Conservation (phyloP, 2,113 vertebrate genomes). For the Synchiropus splendidus region DNA sequence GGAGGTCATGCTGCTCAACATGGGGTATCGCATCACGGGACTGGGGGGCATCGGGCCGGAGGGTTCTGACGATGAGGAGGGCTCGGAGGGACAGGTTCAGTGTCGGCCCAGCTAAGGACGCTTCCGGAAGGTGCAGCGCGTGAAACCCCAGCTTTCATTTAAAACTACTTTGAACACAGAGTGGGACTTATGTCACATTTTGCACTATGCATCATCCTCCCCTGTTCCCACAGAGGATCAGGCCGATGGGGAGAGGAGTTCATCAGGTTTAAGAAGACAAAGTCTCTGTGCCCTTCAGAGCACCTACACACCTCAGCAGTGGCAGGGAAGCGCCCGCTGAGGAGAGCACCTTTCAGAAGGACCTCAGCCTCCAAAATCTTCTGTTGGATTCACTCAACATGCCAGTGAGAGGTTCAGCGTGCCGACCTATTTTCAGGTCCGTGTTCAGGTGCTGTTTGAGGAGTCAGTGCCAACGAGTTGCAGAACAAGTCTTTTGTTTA, state of each 20-base stretch:
- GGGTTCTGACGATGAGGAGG: slow-evolving; percentile 90
- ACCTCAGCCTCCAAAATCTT: slow-evolving; percentile 30
- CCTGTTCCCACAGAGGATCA: slow-evolving; percentile 40
- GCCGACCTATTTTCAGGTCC: too few relatives aligned
- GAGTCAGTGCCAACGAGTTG: too few relatives aligned
- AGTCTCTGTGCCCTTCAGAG: slow-evolving; percentile 34
- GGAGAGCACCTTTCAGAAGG: slow-evolving; percentile 41
- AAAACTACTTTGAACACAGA: slow-evolving; percentile 35
- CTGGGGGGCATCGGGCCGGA: slow-evolving; percentile 81
- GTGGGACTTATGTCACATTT: slow-evolving; percentile 52
- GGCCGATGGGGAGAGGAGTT: slow-evolving; percentile 41
- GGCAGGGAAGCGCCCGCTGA: slow-evolving; percentile 18
- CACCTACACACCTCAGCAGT: slow-evolving; percentile 32
- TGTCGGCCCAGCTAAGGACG: slow-evolving; percentile 87
- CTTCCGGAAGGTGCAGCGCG: too few relatives aligned
- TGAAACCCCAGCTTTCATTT: slow-evolving; percentile 36
- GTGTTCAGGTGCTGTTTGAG: too few relatives aligned
- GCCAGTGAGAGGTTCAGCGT: too few relatives aligned
- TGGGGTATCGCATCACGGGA: slow-evolving; percentile 96
- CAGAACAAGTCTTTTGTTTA: too few relatives aligned
- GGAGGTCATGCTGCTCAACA: slow-evolving; percentile 98
- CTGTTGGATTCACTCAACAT: slow-evolving; percentile 13
- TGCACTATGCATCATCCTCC: slow-evolving; percentile 58
- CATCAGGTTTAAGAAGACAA: slow-evolving; percentile 26
- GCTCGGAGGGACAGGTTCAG: slow-evolving; percentile 92